These are phyloP conservation scores for Elachura formosa DNA, from an alignment of 2,113 vertebrate genomes.

Conservation along the genomic window DNA sequence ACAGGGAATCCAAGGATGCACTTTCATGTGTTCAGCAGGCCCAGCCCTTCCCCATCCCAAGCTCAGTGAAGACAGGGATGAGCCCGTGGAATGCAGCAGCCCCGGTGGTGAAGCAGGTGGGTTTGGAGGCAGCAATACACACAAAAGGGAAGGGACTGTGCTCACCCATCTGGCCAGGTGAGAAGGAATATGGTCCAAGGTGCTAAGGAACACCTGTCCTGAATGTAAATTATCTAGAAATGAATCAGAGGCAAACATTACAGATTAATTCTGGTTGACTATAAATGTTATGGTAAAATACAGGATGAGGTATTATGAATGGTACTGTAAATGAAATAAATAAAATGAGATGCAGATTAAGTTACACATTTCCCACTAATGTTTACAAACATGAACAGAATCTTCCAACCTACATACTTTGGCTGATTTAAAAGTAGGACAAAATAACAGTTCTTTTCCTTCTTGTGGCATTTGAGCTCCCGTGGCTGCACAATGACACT, in stretches of 20 bases:
- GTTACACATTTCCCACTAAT: not conserved
- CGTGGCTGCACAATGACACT: not conserved
- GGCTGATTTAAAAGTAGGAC: not conserved
- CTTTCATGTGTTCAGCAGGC: rapidly evolving
- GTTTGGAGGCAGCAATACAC: not conserved
- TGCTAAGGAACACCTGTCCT: not conserved
- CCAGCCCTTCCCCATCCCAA: not conserved
- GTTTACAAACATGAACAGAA: not conserved
- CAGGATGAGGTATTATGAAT: not conserved
- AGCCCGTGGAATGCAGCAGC: not conserved
- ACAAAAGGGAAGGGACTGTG: not conserved
- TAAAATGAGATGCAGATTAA: not conserved
- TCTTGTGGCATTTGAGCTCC: not conserved
- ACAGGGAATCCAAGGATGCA: not conserved
- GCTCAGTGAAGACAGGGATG: not conserved
- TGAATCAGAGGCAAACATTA: not conserved
- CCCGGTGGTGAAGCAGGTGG: rapidly evolving
- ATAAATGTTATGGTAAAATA: not conserved
- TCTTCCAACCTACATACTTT: not conserved
- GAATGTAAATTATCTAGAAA: not conserved
- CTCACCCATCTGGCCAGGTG: not conserved
- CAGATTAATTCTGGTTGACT: not conserved
- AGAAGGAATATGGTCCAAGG: not conserved
- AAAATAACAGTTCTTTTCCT: not conserved
- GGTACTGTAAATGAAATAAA: not conserved